Base-by-base conservation (phyloP, 2,113 vertebrate species). In the Alectura lathami region DNA sequence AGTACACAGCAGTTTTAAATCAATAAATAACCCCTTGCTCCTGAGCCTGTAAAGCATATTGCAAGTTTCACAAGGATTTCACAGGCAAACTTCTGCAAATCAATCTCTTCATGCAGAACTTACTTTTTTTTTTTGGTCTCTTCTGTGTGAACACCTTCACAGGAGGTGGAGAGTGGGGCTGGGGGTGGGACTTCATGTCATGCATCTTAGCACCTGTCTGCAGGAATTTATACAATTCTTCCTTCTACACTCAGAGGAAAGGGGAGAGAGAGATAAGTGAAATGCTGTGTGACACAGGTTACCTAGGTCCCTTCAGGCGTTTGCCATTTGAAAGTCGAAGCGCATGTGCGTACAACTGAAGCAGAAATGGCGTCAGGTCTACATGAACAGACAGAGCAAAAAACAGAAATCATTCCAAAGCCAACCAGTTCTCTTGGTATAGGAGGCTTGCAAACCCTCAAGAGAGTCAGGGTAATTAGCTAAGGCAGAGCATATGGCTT, bases 161-260 rank as follows among this genome's bases (percentile, higher is more conserved):
- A 1, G 15, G 32, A 67, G 32, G 82, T 8, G 6, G 5, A 60
- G 86, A 78, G 12, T 51, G 27, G 15, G 29, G 3, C 26, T 1
- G 0, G 27, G 15, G 2, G 2, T 54, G 7, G 4, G 36, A 29
- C 5, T 64, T 72, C 16, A 30, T 36, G 11, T 38, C 26, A 5
- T 5, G 3, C 23, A 5, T 70, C 24, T 83, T 23, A 70, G 47
- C 22, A 59, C 60, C 24, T 72, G 16, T 82, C 27, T 73, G n/a
- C 26, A 68, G 38, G 11, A 54, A n/a, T 78, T 40, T 27, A 42
- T 50, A 36, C 5, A 22, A 36, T 57, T 82, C 18, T 56, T 79
- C 78, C 23, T 74, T 13, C 7, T 59, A 10, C 4, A 0, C 51
- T 87, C 30, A 34, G 45, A 84, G 30, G 12, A 83, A 14, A 83